Percentiles rank a stretch among this genome's conserved stretches.
phyloP scores from a whole-genome alignment of 2,113 vertebrate genomes.

The Xerus inauris region DNA sequence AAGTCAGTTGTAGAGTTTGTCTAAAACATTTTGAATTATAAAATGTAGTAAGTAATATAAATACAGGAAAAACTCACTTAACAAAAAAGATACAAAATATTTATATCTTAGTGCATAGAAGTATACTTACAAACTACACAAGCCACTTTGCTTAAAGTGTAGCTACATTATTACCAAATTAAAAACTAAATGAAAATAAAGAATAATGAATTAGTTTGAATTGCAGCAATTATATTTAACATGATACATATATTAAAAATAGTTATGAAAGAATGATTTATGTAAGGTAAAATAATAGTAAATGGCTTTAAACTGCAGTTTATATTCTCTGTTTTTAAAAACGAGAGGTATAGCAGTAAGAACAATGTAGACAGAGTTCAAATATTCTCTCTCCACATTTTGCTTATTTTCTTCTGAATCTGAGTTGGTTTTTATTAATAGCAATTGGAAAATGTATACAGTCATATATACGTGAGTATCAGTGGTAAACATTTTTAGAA shows the following conservation, averaged over 20 bases:
- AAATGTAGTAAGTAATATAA: neutral
- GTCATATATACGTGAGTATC: neutral
- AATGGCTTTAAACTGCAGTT: neutral
- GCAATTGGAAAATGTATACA: neutral
- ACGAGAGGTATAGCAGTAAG: neutral
- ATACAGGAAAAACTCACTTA: neutral
- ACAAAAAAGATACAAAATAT: neutral
- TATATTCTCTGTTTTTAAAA: neutral
- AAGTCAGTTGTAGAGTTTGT: neutral
- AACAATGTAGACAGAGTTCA: neutral
- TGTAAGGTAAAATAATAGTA: neutral
- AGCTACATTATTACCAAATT: neutral
- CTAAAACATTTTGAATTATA: neutral
- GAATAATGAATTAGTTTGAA: neutral
- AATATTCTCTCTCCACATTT: neutral
- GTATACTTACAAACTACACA: neutral
- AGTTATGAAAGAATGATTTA: neutral
- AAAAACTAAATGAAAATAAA: slow-evolving; percentile 12
- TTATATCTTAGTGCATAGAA: neutral
- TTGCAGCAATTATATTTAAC: neutral
- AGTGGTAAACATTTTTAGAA: neutral
- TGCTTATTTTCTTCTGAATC: neutral
- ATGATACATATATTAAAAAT: neutral
- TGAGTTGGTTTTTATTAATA: neutral
- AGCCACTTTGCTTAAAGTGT: neutral